A percentile compares a stretch with the other conserved stretches of the same genome.
These are phyloP conservation scores for Mesoclemmys tuberculata DNA, from an alignment of 2,113 vertebrate genomes.

Conservation along the genomic window DNA sequence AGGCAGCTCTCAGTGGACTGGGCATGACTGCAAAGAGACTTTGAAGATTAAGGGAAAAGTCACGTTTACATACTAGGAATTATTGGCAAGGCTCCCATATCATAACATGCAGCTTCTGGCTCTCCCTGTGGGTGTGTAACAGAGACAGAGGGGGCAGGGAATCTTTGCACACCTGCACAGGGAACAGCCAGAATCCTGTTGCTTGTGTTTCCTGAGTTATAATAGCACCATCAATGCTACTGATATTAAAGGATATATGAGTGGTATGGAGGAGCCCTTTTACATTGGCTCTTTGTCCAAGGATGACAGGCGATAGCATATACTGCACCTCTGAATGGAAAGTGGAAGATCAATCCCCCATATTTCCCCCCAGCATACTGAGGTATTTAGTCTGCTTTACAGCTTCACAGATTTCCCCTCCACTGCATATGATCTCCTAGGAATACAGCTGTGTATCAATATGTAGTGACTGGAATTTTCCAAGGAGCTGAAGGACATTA, in stretches of 20 bases:
- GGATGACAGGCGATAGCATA: not conserved
- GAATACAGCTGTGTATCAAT: not conserved
- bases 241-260: rapidly evolving
- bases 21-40: not conserved
- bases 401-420: not conserved
- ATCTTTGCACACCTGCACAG: not conserved
- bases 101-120: not conserved
- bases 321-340: not conserved
- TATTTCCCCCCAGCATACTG: not conserved
- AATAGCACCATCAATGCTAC: rapidly evolving
- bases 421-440: not conserved
- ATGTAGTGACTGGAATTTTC: not conserved
- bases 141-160: not conserved
- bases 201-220: rapidly evolving
- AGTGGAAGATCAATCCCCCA: rapidly evolving
- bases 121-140: not conserved
- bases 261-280: not conserved
- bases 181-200: not conserved
- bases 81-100: not conserved
- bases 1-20: not conserved
- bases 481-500: not conserved
- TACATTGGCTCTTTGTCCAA: rapidly evolving
- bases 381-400: rapidly evolving
- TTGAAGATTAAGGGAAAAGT: not conserved
- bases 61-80: rapidly evolving